Base-by-base conservation (phyloP, 2,113 vertebrate species). In the Hirundichthys speculiger region DNA sequence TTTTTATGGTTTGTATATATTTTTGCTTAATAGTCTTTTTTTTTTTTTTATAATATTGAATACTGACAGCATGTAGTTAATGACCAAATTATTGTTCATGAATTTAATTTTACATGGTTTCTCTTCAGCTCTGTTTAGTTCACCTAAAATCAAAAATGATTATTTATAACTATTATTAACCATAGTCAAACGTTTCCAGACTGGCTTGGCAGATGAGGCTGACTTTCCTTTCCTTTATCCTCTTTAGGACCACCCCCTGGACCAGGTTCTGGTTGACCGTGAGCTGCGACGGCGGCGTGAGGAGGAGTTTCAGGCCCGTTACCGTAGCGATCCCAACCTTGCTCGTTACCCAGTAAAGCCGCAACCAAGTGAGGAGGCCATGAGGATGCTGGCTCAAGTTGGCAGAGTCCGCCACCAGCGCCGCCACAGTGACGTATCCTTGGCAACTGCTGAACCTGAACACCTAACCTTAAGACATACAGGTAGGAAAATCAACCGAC, bases 261-360 rank as follows among this genome's bases (percentile, higher is more conserved):
- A 82, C 55, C 69, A 54, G 20, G 86, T 92, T 68, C 73, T 88
- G 15, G 76, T 81, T 6, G 76, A 82, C 41, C 89, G 83, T 0
- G 93, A 94, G 72, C 87, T 91, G 10, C 93, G 91, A 64, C 92
- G 92, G 51, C 93, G 89, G 53, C 90, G 91, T 60, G 96, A 96
- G 78, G 94, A 96, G 77, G 96, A 98, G 50, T 96, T 94, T 84
- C 95, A 96, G 84, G 93, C 93, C 13, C 87, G 95, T 64, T 97
- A 98, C 89, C 94, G 94, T 70, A 98, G 97, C 64, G 97, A 98
- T 87, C 97, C 97, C 5, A 98, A 98, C 86, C 90, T 98, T 80
- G 97, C 96, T 13, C 94, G 97, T 51, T 97, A 98, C 30, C 97
- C 96, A 0, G 94, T 97, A 64, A 96, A 96, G 66, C 94, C 95